Base-by-base conservation (phyloP, 2,113 vertebrate species). In the Meles meles region DNA sequence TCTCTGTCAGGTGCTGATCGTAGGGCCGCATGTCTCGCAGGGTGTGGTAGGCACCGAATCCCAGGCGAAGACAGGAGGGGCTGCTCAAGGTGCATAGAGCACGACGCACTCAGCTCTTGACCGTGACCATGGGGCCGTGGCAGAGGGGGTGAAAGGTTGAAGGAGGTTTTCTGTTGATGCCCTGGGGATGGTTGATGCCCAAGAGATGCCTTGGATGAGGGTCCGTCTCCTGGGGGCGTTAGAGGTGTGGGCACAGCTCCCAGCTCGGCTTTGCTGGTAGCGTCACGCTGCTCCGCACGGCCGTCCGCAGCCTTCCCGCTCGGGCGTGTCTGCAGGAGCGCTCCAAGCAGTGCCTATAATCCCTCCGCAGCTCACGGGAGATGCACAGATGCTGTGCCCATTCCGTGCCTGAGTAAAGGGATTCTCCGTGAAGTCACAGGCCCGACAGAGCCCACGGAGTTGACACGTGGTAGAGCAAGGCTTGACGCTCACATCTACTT, bases 81-180 rank as follows among this genome's bases (percentile, higher is more conserved):
- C 0, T 0, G 14, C 1, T 25, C 69, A 2, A 0, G 5, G 47
- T 1, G 2, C 7, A 4, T 0, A 18, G 39, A 63, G 44, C 13
- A 34, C 34, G 4, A 9, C 0, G 31, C 14, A 0, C 25, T 76
- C 1, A 2, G 15, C 27, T 10, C 55, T 10, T 4, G 29, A 47
- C 8, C 0, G 4, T 0, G 39, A 4, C 1, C 0, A 7, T 0
- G 17, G 7, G 27, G 44, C 52, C 5, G 2, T 0, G 3, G 34
- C 11, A 23, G 37, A 17, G 59, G 65, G 29, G 49, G 6, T 0
- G 29, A 7, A 6, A 39, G 9, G 0, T 0, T 0, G 29, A 44
- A 34, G 49, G 18, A 14, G 20, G 1, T 9, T 7, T 29, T 2
- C 25, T 5, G 76, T 0, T 20, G 57, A 17, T 0, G 4, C 13